Evolutionary conservation across 2,113 vertebrate genomes (phyloP).

Genomic region (Grus americana): DNA sequence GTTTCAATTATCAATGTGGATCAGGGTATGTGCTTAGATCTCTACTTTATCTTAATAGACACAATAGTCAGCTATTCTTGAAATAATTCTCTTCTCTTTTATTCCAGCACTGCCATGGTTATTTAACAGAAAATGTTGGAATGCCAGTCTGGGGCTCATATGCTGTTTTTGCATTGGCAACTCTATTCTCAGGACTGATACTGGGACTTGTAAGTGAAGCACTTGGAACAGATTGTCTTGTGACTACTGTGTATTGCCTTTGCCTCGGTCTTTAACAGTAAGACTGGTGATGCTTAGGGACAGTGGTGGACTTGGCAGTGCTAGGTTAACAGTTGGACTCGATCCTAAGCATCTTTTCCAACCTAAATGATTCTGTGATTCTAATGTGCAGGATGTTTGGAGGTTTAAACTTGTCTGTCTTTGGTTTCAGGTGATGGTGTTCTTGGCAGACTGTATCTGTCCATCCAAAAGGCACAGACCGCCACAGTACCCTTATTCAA

Average conservation of each 20-base stretch:
- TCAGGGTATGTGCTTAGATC: conserved; percentile 81
- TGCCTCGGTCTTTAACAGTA: neutral
- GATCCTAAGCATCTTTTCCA: neutral
- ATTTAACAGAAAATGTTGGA: conserved; percentile 89
- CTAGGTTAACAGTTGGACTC: rapidly evolving
- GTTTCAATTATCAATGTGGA: conserved; percentile 95
- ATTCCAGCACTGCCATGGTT: conserved; percentile 89
- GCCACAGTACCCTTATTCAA: conserved; percentile 40
- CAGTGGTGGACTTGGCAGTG: neutral
- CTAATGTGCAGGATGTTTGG: neutral
- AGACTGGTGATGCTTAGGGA: neutral
- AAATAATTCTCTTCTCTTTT: neutral
- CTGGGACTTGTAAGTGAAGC: conserved; percentile 87
- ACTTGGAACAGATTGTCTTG: neutral
- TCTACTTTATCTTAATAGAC: neutral
- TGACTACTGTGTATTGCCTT: neutral
- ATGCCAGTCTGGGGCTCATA: conserved; percentile 93
- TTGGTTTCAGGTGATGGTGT: conserved; percentile 85
- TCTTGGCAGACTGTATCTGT: conserved; percentile 91
- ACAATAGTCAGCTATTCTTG: neutral
- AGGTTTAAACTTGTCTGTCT: neutral
- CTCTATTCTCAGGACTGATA: conserved; percentile 86
- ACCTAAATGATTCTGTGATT: rapidly evolving
- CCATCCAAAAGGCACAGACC: conserved; percentile 81
- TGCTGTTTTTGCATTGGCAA: conserved; percentile 84